Conservation (phyloP, 2,888 invertebrate species). For the Orthosia gracilis region DNA sequence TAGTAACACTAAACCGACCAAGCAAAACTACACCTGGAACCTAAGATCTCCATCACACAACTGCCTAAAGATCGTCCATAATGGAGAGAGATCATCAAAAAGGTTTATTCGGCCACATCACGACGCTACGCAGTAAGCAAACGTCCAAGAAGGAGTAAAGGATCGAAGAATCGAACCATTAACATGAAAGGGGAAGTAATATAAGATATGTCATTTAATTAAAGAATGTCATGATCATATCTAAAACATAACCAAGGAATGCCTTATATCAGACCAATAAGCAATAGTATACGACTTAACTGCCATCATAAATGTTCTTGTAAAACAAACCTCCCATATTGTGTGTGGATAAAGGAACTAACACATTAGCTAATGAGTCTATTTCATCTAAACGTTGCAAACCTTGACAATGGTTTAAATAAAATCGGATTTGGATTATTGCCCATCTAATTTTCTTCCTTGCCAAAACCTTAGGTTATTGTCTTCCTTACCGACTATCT, state of each 20-base stretch:
- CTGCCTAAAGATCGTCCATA: background rate
- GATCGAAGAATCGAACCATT: background rate
- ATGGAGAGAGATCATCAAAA: background rate
- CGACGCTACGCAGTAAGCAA: background rate
- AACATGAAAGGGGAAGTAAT: background rate
- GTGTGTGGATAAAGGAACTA: constrained; percentile 32
- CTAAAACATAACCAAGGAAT: background rate
- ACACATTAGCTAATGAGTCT: constrained; percentile 8
- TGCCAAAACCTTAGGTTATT: no score
- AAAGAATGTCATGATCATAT: background rate
- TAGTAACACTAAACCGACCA: no score
- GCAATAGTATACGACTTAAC: background rate
- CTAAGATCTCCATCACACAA: background rate
- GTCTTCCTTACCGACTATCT: constrained; percentile 3
- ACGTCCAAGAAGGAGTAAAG: background rate
- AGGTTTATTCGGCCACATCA: background rate
- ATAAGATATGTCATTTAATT: background rate
- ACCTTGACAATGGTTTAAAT: constrained; percentile 32
- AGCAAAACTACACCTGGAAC: background rate
- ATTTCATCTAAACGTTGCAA: constrained; percentile 30
- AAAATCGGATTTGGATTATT: constrained; percentile 19
- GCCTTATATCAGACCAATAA: background rate
- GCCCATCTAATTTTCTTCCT: constrained; percentile 11
- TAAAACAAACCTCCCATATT: constrained; percentile 4
- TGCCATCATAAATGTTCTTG: background rate